Evolutionary conservation across 2,113 vertebrate genomes (phyloP), one percentile per base, ranked within the genome.

Genomic region (Dolichallabes microphthalmus): DNA sequence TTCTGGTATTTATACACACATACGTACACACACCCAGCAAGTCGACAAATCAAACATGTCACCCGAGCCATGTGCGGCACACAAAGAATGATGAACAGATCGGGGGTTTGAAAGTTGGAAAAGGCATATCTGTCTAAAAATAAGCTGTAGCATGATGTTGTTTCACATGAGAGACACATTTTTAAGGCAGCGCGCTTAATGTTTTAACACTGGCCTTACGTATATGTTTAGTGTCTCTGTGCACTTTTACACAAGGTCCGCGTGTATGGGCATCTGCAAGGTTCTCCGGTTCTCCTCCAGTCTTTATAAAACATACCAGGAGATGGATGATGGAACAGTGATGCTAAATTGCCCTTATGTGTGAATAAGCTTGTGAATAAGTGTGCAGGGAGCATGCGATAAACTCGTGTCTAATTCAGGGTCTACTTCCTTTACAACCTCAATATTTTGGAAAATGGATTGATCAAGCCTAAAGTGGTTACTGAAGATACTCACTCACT

Each of bases 31-130:
- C 92, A 91, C 73, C 90, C 91, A 88, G 92, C 85, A 81, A 90
- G 89, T 91, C 91, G 93, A 92, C 91, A 93, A 92, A 93, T 94
- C 93, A 95, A 93, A 94, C 90, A 87, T 93, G 92, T 94, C 93
- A 93, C 85, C 84, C 45, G 32, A 87, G 78, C 82, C 82, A 91
- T 90, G 90, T 89, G 89, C 87, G 82, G 69, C 88, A 89, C 86
- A 90, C 71, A 82, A 85, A 79, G 66, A 86, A 60, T 80, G 86
- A 85, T 85, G 86, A 50, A 32, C 80, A 79, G 78, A 79, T 71
- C 68, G 22, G 14, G 85, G 50, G 57, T 66, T 82, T 73, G 79
- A 86, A 86, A 74, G 68, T 80, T 75, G 77, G 77, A 71, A 71
- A 27, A 61, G 79, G 58, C 85, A 55, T 73, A 82, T 81, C 79